Evolutionary conservation across 2,888 invertebrate species (phyloP).

Genomic region (Eupithecia inturbata): DNA sequence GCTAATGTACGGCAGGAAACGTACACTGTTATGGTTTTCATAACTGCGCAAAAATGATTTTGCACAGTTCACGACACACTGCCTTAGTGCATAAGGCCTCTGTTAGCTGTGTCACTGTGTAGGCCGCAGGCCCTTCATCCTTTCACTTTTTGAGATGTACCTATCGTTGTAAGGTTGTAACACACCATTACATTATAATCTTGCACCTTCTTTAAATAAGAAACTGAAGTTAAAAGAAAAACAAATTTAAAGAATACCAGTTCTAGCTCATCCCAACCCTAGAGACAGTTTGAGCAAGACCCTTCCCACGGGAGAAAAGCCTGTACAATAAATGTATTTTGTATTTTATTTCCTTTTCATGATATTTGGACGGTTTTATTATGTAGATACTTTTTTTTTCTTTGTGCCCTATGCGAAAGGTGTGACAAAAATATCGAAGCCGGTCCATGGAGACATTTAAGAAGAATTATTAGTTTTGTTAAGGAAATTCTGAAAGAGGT

Average conservation of each 20-base stretch:
- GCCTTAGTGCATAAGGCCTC: too few species aligned
- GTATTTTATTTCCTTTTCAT: conserved; percentile 31
- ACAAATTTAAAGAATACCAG: neutral
- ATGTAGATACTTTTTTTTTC: conserved; percentile 32
- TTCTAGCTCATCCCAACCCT: conserved; percentile 10
- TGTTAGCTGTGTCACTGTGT: too few species aligned
- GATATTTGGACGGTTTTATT: conserved; percentile 34
- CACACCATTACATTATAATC: neutral
- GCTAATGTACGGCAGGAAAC: too few species aligned
- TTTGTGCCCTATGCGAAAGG: conserved; percentile 27
- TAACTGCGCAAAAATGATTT: too few species aligned
- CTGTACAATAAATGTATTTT: conserved; percentile 31
- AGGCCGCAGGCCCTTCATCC: too few species aligned
- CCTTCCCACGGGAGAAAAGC: conserved; percentile 21
- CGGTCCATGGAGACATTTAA: conserved; percentile 2
- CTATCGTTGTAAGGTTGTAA: too few species aligned
- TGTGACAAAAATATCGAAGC: conserved; percentile 25
- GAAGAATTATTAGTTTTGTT: conserved; percentile 15
- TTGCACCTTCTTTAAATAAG: neutral
- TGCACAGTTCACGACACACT: too few species aligned
- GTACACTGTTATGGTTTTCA: too few species aligned
- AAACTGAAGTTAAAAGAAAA: neutral
- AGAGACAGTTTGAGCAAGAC: conserved; percentile 23
- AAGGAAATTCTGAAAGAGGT: conserved; percentile 7
- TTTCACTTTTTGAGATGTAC: too few species aligned